A percentile compares a stretch with the other conserved stretches of the same genome.
Evolutionary conservation across 2,888 invertebrate species (phyloP).

Genomic region (Cerceris ruficornis): DNA sequence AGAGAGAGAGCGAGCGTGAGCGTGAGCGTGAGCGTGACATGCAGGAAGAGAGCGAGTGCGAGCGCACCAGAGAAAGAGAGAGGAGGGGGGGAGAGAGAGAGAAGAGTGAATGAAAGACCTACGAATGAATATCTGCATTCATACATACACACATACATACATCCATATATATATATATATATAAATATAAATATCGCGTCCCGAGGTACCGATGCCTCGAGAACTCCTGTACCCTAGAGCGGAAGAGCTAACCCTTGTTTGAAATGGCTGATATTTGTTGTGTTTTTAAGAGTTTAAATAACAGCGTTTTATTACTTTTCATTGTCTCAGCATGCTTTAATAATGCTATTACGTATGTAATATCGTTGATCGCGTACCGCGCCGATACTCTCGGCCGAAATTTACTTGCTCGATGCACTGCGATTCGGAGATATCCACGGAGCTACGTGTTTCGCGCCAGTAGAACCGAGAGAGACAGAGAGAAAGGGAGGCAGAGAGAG

Average conservation of each 20-base stretch:
- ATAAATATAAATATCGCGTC: too few species aligned
- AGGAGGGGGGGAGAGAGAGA: too few species aligned
- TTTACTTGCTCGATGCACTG: conserved; percentile 69
- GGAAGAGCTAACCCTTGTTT: conserved; percentile 77
- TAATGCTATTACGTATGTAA: conserved; percentile 70
- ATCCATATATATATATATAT: too few species aligned
- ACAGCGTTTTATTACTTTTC: conserved; percentile 77
- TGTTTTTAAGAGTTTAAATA: conserved; percentile 81
- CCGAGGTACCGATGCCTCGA: conserved; percentile 5
- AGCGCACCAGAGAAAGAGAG: too few species aligned
- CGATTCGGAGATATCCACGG: conserved; percentile 38
- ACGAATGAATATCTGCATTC: too few species aligned
- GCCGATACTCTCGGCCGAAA: conserved; percentile 52
- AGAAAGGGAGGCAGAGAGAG: too few species aligned
- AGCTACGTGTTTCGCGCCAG: not conserved
- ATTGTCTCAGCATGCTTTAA: conserved; percentile 79
- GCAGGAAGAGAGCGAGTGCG: too few species aligned
- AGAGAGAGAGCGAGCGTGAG: not conserved
- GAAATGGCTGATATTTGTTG: conserved; percentile 80
- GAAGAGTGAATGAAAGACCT: too few species aligned
- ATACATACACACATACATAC: too few species aligned
- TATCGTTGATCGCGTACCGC: conserved; percentile 49
- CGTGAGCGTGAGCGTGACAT: too few species aligned
- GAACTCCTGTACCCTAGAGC: conserved; percentile 58
- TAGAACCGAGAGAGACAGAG: too few species aligned